Evolutionary conservation across 2,113 vertebrate genomes (phyloP).

Genomic region (Australoheros scitulus): DNA sequence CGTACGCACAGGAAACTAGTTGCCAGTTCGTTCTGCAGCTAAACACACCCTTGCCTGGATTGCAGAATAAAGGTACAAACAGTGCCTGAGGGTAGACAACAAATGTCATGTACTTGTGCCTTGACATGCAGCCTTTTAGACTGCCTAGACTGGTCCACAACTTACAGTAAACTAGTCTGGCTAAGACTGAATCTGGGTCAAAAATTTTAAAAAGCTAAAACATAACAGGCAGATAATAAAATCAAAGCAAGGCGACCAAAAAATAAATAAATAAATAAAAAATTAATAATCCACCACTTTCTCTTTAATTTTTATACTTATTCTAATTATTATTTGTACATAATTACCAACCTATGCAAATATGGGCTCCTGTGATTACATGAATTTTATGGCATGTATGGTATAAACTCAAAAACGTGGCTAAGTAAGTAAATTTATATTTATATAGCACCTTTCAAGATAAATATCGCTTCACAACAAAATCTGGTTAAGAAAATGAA

Average conservation of each 20-base stretch:
- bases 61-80: slow-evolving; percentile 38
- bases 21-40: slow-evolving; percentile 3
- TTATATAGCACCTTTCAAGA: background rate
- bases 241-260: background rate
- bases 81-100: slow-evolving; percentile 28
- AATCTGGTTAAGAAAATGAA: too few relatives aligned
- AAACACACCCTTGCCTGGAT: slow-evolving; percentile 54
- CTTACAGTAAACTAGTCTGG: background rate
- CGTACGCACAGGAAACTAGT: slow-evolving; percentile 41
- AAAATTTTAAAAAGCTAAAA: too few relatives aligned
- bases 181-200: background rate
- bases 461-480: too few relatives aligned
- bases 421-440: background rate
- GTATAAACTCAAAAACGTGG: background rate
- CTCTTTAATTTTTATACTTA: background rate
- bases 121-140: background rate
- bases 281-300: background rate
- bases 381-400: background rate
- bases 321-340: background rate
- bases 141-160: background rate
- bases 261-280: too few relatives aligned
- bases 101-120: background rate
- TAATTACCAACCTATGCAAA: background rate
- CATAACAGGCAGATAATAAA: background rate
- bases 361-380: background rate